phyloP scores from a whole-genome alignment of 1,140 invertebrate genomes.

The Drosophila parvula region DNA sequence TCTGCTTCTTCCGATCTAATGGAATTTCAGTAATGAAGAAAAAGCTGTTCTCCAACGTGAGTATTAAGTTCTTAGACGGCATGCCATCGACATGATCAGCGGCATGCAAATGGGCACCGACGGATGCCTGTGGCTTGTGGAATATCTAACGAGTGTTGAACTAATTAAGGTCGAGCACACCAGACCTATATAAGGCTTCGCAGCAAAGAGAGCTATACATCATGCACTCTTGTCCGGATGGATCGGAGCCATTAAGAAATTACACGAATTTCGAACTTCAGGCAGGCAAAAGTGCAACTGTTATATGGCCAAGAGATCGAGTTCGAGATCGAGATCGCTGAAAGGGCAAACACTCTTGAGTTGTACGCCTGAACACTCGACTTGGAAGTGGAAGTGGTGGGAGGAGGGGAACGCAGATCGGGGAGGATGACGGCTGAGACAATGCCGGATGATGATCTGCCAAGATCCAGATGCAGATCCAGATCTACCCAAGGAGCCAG shows the following conservation, averaged over 20 bases:
- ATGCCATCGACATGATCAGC: slow-evolving; percentile 34
- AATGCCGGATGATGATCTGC: slow-evolving; percentile 72
- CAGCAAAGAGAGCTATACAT: slow-evolving; percentile 1
- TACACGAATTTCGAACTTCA: slow-evolving; percentile 56
- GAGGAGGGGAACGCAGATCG: slow-evolving; percentile 10
- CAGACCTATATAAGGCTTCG: slow-evolving; percentile 58
- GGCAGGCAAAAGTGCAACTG: slow-evolving; percentile 47
- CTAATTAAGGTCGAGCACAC: slow-evolving; percentile 70
- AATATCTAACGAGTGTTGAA: slow-evolving; percentile 69
- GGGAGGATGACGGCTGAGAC: slow-evolving; percentile 47
- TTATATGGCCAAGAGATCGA: slow-evolving; percentile 54
- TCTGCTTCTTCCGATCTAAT: slow-evolving; percentile 17
- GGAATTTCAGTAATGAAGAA: slow-evolving; percentile 64
- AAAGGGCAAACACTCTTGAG: slow-evolving; percentile 65
- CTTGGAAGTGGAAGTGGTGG: slow-evolving; percentile 25
- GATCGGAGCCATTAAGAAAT: slow-evolving; percentile 54
- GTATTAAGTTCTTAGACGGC: slow-evolving; percentile 59
- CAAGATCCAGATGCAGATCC: slow-evolving; percentile 69
- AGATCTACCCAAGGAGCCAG: slow-evolving; percentile 46
- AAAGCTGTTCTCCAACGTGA: slow-evolving; percentile 22
- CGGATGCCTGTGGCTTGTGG: slow-evolving; percentile 68
- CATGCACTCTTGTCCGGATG: slow-evolving; percentile 1
- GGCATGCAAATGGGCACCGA: slow-evolving; percentile 57
- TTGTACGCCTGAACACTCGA: slow-evolving; percentile 50
- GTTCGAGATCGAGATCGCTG: slow-evolving; percentile 50